These are phyloP conservation scores for Heliconius hermathena DNA, from an alignment of 1,140 invertebrate species.

Conservation along the genomic window DNA sequence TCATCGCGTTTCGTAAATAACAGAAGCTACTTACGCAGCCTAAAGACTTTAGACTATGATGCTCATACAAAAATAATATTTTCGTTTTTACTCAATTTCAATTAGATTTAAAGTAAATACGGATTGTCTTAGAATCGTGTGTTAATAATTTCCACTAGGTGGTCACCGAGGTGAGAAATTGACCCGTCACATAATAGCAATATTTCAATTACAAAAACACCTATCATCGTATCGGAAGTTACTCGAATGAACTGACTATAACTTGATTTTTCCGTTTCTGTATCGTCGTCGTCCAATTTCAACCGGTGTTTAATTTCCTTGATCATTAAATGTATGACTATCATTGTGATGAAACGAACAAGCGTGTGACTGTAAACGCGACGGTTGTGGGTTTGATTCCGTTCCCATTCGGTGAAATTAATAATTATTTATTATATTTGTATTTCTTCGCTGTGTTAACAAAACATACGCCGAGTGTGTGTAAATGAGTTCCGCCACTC, in stretches of 20 bases:
- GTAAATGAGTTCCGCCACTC: no score
- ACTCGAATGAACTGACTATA: conserved; percentile 46
- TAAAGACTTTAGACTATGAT: neutral
- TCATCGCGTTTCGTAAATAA: neutral
- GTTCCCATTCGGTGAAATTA: no score
- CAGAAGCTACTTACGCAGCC: neutral
- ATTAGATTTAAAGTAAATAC: neutral
- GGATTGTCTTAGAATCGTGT: neutral
- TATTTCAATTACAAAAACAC: conserved; percentile 43
- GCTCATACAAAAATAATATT: neutral
- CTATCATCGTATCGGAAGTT: conserved; percentile 15
- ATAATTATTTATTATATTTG: no score
- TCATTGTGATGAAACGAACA: conserved; percentile 21
- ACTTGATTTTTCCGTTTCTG: conserved; percentile 38
- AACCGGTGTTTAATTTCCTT: conserved; percentile 38
- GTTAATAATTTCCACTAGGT: conserved; percentile 16
- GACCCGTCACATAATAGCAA: conserved; percentile 25
- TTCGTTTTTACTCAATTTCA: neutral
- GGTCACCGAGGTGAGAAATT: neutral
- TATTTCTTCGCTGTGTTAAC: no score
- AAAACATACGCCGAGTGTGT: no score
- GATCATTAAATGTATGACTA: conserved; percentile 25
- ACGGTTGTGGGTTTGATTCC: no score
- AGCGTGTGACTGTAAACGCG: no score
- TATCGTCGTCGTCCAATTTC: conserved; percentile 26